Conservation (phyloP, 2,797 vertebrate species). For the Falco berigora region DNA sequence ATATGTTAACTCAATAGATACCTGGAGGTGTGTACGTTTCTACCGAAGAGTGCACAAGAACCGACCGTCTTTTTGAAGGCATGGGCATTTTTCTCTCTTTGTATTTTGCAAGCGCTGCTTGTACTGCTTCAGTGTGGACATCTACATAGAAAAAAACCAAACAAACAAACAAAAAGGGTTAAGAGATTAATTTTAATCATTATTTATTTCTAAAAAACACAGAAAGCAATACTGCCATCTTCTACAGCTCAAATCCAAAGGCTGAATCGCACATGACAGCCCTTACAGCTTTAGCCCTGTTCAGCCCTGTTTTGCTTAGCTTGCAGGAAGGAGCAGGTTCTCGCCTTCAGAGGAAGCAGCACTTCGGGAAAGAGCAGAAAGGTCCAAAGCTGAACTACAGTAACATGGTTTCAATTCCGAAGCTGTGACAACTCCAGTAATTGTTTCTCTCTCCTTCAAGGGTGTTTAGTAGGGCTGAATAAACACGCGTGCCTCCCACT, state of each 20-base stretch:
- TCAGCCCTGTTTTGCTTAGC: neutral
- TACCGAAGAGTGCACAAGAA: slow-evolving; percentile 86
- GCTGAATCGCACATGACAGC: neutral
- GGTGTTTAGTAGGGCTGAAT: neutral
- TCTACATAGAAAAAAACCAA: slow-evolving; percentile 67
- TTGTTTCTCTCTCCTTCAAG: neutral
- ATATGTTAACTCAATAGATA: slow-evolving; percentile 46
- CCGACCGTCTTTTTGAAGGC: slow-evolving; percentile 93
- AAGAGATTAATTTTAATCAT: neutral
- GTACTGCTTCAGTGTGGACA: slow-evolving; percentile 95
- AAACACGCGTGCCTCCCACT: neutral
- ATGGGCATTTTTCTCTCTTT: slow-evolving; percentile 97
- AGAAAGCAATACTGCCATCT: neutral
- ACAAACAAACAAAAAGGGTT: neutral
- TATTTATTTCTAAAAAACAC: neutral
- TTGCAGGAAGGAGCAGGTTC: neutral
- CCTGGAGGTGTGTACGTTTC: slow-evolving; percentile 94
- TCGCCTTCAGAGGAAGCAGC: neutral
- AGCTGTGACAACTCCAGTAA: neutral
- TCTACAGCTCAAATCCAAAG: neutral
- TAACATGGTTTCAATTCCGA: neutral
- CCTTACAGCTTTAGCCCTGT: neutral
- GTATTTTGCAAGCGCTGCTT: slow-evolving; percentile 92
- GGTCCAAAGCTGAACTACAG: neutral
- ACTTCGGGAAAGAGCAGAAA: neutral